phyloP scores from a whole-genome alignment of 2,888 invertebrate genomes.

The Candidula unifasciata region DNA sequence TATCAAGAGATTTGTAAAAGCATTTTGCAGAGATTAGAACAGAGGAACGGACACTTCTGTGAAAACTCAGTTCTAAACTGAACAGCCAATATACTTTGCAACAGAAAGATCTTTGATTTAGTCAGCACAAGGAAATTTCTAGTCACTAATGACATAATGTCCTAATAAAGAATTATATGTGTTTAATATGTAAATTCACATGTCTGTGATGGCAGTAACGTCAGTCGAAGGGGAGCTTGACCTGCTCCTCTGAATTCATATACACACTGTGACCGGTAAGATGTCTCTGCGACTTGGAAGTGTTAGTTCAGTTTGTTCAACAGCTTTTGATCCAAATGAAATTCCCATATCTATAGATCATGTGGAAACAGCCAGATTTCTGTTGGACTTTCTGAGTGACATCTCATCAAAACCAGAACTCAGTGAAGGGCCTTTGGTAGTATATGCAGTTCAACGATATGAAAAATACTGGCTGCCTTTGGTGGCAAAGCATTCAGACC shows the following conservation, averaged over 20 bases:
- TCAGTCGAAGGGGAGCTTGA: conserved; percentile 1
- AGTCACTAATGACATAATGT: too few relatives aligned
- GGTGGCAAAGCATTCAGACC: conserved; percentile 71
- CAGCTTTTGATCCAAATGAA: conserved; percentile 48
- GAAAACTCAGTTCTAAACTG: too few relatives aligned
- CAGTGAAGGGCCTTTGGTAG: conserved; percentile 72
- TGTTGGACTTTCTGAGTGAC: conserved; percentile 67
- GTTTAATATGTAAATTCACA: background rate
- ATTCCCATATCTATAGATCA: conserved; percentile 58
- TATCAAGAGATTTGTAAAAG: too few relatives aligned
- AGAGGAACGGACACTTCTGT: too few relatives aligned
- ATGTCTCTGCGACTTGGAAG: conserved; percentile 43
- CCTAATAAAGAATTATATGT: too few relatives aligned
- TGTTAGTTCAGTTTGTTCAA: conserved; percentile 35
- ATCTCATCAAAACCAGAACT: conserved; percentile 66
- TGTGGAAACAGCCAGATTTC: conserved; percentile 59
- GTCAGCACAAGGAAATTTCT: too few relatives aligned
- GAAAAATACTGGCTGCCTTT: conserved; percentile 79
- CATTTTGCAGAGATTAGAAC: too few relatives aligned
- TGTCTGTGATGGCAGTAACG: background rate
- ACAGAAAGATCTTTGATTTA: too few relatives aligned
- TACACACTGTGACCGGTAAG: background rate
- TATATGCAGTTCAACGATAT: conserved; percentile 79
- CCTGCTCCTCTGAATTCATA: conserved; percentile 13
- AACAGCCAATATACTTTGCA: too few relatives aligned